These are phyloP conservation scores for Chloroclysta siterata DNA, from an alignment of 2,888 invertebrate genomes.

Conservation along the genomic window DNA sequence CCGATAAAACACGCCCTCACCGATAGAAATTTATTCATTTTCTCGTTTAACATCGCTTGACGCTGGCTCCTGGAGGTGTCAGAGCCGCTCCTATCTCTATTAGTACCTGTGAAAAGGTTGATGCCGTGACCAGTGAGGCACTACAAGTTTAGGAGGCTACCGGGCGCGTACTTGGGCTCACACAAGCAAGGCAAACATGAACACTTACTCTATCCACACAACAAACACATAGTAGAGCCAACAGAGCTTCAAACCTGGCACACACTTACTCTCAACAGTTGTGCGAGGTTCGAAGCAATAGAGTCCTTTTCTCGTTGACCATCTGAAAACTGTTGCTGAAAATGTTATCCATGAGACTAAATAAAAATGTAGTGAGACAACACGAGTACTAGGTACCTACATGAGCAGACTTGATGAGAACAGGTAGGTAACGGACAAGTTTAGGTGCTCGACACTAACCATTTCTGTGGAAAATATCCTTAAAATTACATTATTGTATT, in stretches of 20 bases:
- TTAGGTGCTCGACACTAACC: slow-evolving; percentile 79
- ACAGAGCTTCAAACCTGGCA: slow-evolving; percentile 60
- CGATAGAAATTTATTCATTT: slow-evolving; percentile 97
- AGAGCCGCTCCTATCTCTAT: slow-evolving; percentile 87
- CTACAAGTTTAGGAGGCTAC: slow-evolving; percentile 51
- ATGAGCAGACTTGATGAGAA: slow-evolving; percentile 69
- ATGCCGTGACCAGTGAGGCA: slow-evolving; percentile 69
- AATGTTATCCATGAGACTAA: slow-evolving; percentile 38
- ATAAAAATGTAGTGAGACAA: slow-evolving; percentile 39
- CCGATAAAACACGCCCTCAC: slow-evolving; percentile 85
- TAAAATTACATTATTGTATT: slow-evolving; percentile 43
- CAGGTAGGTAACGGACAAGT: slow-evolving; percentile 68
- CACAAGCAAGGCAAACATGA: slow-evolving; percentile 33
- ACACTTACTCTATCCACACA: slow-evolving; percentile 34
- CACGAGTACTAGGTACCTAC: slow-evolving; percentile 48
- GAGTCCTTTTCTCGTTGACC: slow-evolving; percentile 35
- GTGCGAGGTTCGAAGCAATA: slow-evolving; percentile 39
- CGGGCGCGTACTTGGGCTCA: slow-evolving; percentile 68
- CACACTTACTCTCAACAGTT: slow-evolving; percentile 55
- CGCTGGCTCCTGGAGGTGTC: slow-evolving; percentile 90
- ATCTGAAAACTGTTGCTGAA: slow-evolving; percentile 42
- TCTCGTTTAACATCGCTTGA: slow-evolving; percentile 95
- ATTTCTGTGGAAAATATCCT: slow-evolving; percentile 65
- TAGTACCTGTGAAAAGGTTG: slow-evolving; percentile 82
- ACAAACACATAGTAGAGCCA: slow-evolving; percentile 49